A percentile compares a stretch with the other conserved stretches of the same genome.
Conservation (phyloP, 2,888 invertebrate species). For the Lordiphosa andalusiaca region DNA sequence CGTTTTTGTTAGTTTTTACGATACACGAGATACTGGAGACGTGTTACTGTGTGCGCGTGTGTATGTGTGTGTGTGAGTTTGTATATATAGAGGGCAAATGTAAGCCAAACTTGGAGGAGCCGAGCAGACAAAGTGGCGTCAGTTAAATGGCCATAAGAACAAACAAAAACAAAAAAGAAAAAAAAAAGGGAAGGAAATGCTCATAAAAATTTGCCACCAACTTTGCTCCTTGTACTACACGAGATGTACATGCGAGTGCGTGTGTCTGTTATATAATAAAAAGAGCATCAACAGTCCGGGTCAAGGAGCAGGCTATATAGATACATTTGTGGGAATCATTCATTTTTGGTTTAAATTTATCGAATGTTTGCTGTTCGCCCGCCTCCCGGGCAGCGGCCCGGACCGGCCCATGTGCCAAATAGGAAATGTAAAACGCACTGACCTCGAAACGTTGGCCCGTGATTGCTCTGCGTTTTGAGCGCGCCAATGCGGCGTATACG, state of each 20-base stretch:
- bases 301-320: neutral
- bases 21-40: constrained; percentile 14
- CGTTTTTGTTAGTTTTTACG: constrained; percentile 40
- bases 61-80: neutral
- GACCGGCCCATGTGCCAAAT: constrained; percentile 23
- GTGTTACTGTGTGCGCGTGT: constrained; percentile 7
- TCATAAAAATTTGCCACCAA: constrained; percentile 20
- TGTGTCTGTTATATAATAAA: constrained; percentile 1
- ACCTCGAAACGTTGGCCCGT: constrained; percentile 37
- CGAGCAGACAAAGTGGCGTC: constrained; percentile 63
- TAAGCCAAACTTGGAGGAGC: constrained; percentile 39
- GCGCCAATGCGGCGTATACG: constrained; percentile 58
- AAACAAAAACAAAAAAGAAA: constrained; percentile 38
- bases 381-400: neutral
- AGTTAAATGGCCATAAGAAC: constrained; percentile 60
- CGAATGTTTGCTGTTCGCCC: constrained; percentile 1
- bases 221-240: constrained; percentile 2
- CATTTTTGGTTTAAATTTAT: constrained; percentile 8
- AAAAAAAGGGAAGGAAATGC: constrained; percentile 37
- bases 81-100: constrained; percentile 38
- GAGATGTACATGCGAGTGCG: constrained; percentile 12
- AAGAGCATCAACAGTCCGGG: constrained; percentile 3
- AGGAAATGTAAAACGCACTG: constrained; percentile 42
- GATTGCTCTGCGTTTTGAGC: neutral
- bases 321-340: constrained; percentile 3